A percentile compares a stretch with the other conserved stretches of the same genome.
Conservation (phyloP, 2,797 vertebrate genomes). For the Nyctibius grandis region DNA sequence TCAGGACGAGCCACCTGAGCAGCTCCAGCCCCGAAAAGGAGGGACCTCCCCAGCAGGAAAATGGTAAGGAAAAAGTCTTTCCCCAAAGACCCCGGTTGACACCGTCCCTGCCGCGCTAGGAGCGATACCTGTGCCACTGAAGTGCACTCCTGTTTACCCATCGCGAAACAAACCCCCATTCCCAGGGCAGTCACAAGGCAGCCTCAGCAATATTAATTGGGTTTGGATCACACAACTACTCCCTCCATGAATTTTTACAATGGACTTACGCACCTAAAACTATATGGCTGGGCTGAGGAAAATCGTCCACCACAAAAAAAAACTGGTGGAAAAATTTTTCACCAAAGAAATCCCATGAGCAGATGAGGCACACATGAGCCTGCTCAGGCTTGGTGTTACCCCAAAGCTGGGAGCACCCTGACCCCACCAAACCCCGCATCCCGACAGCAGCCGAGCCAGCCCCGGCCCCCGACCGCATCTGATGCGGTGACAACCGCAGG, state of each 20-base stretch:
- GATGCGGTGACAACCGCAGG: not conserved
- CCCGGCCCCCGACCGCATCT: accelerated
- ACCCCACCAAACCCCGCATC: not conserved
- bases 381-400: not conserved
- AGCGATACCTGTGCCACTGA: not conserved
- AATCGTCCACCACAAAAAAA: not conserved
- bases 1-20: not conserved
- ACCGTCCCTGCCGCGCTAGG: not conserved
- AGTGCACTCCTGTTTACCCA: not conserved
- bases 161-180: not conserved
- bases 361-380: not conserved
- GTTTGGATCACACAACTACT: not conserved
- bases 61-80: not conserved
- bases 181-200: not conserved
- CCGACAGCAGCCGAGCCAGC: not conserved
- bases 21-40: not conserved
- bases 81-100: not conserved
- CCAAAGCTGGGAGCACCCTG: not conserved
- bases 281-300: accelerated
- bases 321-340: not conserved
- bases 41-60: not conserved
- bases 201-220: not conserved
- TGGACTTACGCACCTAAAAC: not conserved
- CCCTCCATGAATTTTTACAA: not conserved
- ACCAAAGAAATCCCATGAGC: not conserved